phyloP scores from a whole-genome alignment of 2,888 invertebrate species.

The Lingula anatina region DNA sequence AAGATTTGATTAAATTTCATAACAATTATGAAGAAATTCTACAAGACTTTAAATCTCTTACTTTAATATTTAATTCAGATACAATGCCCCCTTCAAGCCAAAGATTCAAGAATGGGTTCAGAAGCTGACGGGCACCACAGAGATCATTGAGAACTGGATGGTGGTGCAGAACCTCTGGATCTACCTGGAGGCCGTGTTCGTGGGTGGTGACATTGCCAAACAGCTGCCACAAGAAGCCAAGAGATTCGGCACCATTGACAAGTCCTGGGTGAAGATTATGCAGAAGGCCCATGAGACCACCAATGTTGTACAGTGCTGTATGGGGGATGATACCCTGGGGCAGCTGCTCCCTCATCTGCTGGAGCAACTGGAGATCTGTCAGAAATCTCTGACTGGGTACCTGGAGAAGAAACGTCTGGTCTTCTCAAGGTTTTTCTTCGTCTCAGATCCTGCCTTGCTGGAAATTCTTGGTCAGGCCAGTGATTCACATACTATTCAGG shows the following conservation, averaged over 20 bases:
- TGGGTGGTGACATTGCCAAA: conserved; percentile 96
- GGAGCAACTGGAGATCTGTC: conserved; percentile 92
- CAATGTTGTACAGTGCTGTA: conserved; percentile 92
- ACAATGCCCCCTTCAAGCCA: conserved; percentile 93
- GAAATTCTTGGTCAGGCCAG: conserved; percentile 54
- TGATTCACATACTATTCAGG: conserved; percentile 54
- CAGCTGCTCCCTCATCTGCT: conserved; percentile 89
- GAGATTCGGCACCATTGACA: conserved; percentile 88
- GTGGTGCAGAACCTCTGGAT: conserved; percentile 98
- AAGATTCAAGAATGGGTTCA: conserved; percentile 95
- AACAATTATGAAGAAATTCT: too few relatives aligned
- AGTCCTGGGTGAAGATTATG: conserved; percentile 92
- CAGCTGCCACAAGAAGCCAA: conserved; percentile 69
- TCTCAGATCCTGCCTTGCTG: conserved; percentile 53
- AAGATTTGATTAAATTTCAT: too few relatives aligned
- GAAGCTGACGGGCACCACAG: conserved; percentile 92
- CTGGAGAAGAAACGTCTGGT: conserved; percentile 52
- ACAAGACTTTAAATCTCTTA: too few relatives aligned
- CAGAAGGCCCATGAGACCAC: conserved; percentile 93
- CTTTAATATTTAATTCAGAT: too few relatives aligned
- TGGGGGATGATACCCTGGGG: conserved; percentile 87
- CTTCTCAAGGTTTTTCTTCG: conserved; percentile 53
- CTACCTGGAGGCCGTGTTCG: conserved; percentile 94
- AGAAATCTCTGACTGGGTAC: conserved; percentile 87
- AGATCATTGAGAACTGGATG: conserved; percentile 94